A percentile compares a stretch with the other conserved stretches of the same genome.
Evolutionary conservation across 2,888 invertebrate species (phyloP).

Genomic region (Lasioglossum zephyrum): DNA sequence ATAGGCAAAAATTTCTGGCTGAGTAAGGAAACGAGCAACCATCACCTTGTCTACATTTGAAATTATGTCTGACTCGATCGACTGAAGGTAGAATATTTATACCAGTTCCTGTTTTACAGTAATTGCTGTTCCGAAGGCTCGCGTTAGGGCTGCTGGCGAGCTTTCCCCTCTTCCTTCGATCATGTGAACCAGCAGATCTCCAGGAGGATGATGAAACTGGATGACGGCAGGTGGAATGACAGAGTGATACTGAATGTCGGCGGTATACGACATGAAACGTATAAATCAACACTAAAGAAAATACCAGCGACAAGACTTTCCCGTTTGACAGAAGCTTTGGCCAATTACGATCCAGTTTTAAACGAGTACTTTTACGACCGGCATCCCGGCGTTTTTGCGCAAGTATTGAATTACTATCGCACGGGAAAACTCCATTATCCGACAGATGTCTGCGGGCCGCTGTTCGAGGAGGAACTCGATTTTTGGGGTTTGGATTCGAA

Average conservation of each 20-base stretch:
- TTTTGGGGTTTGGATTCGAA: constrained; percentile 99
- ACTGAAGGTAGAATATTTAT: background rate
- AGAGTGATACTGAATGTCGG: constrained; percentile 97
- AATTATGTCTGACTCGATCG: background rate
- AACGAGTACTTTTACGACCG: constrained; percentile 99
- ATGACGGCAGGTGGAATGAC: constrained; percentile 80
- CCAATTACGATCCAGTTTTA: constrained; percentile 99
- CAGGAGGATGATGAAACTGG: constrained; percentile 85
- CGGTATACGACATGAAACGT: constrained; percentile 98
- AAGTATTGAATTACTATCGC: constrained; percentile 98
- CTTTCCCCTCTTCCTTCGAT: background rate
- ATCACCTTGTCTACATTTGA: background rate
- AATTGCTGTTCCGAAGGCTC: background rate
- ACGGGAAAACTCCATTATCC: constrained; percentile 99
- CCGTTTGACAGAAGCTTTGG: constrained; percentile 96
- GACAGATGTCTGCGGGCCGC: constrained; percentile 98
- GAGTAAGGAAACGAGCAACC: too few species aligned
- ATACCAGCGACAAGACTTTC: constrained; percentile 98
- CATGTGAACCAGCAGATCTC: constrained; percentile 20
- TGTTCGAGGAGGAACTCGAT: constrained; percentile 99
- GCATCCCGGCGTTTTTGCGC: constrained; percentile 98
- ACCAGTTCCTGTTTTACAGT: background rate
- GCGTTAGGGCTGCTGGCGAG: background rate
- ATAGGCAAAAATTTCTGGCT: too few species aligned
- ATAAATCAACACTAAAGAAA: constrained; percentile 97